Evolutionary conservation across 1,140 invertebrate genomes (phyloP), one percentile per base, ranked within the genome.

Genomic region (Hormaphis cornu): DNA sequence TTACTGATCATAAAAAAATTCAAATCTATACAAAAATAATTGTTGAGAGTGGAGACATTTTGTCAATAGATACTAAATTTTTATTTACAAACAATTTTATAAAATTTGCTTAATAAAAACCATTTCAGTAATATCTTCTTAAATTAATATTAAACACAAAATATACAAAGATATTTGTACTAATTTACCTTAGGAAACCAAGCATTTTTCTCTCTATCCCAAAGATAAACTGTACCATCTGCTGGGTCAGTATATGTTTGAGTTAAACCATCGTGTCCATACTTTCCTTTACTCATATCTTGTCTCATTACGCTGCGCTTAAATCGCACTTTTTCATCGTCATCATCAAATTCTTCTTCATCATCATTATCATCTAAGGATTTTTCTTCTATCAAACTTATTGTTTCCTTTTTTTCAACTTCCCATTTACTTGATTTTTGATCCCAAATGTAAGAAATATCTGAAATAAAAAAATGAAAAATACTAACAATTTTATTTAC

Each of bases 191-290:
- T 96, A 22, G 95, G 95, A 82, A 97, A 93, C 92, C 94, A 98
- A 7, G 93, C 94, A 74, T 86, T 88, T 78, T 92, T 96, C 37
- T 86, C 83, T 56, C 81, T 81, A 80, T 98, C 93, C 93, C 91
- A 98, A 76, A 97, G 88, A 78, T 88, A 96, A 66, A 88, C 85
- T 9, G 87, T 88, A 4, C 93, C 93, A 85, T 97, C 94, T 53
- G 75, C 80, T 70, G 86, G 80, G 79, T 97, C 94, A 16, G 85
- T 89, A 73, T 92, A 94, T 6, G 86, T 87, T 73, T 88, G 87
- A 37, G 86, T 86, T 73, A 89, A 85, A 76, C 89, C 83, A 78
- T 90, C 87, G 79, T 85, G 89, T 54, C 85, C 85, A 77, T 89
- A 89, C 61, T 75, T 18, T 35, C 79, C 78, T 48, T 75, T 75